Conservation (phyloP, 1,140 invertebrate genomes). For the Agrilus planipennis region DNA sequence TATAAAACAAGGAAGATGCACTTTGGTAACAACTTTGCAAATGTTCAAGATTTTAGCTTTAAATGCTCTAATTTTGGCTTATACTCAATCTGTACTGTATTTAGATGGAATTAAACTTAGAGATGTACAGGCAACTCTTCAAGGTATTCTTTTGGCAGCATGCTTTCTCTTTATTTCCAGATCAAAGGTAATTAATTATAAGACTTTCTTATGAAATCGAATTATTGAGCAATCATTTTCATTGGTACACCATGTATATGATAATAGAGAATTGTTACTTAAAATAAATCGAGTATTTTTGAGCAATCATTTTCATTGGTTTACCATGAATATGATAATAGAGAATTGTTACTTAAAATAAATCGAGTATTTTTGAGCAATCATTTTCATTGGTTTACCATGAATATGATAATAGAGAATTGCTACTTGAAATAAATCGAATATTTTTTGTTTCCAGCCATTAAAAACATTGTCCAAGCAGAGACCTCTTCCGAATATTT, state of each 20-base stretch:
- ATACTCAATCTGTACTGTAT: slow-evolving; percentile 97
- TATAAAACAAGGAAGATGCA: slow-evolving; percentile 98
- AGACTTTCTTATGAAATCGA: too few relatives aligned
- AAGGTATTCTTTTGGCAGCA: slow-evolving; percentile 84
- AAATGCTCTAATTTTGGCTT: slow-evolving; percentile 96
- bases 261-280: too few relatives aligned
- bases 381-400: too few relatives aligned
- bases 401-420: too few relatives aligned
- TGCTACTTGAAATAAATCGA: too few relatives aligned
- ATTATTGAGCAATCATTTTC: too few relatives aligned
- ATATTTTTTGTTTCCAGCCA: slow-evolving; percentile 56
- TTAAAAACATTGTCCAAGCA: slow-evolving; percentile 86
- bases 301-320: too few relatives aligned
- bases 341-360: too few relatives aligned
- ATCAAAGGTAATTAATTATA: slow-evolving; percentile 85
- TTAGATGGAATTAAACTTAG: slow-evolving; percentile 97
- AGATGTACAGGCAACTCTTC: slow-evolving; percentile 93
- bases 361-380: too few relatives aligned
- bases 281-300: too few relatives aligned
- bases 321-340: too few relatives aligned
- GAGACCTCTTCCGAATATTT: slow-evolving; percentile 95
- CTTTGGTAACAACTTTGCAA: slow-evolving; percentile 95
- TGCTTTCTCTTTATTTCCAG: slow-evolving; percentile 98
- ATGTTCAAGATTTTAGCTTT: slow-evolving; percentile 99
- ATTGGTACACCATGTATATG: too few relatives aligned